Evolutionary conservation across 2,797 vertebrate species (phyloP), one percentile per base, ranked within the genome.

Genomic region (Coendou prehensilis): DNA sequence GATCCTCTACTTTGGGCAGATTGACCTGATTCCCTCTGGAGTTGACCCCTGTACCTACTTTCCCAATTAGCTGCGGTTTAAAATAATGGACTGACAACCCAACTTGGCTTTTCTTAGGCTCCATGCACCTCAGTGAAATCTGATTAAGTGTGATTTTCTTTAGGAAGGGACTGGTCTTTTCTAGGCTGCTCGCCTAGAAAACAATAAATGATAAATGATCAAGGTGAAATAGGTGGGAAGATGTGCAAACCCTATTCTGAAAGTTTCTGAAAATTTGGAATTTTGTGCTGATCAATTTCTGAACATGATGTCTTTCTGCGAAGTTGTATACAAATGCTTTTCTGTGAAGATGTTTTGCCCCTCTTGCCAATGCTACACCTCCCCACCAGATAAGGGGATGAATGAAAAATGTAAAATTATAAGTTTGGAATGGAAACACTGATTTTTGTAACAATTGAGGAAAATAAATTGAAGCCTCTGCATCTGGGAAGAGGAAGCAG

Each of bases 201-300:
- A 41, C 2, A 41, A 41, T 41, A 41, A 41, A 41, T 30, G 52
- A 47, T 50, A 83, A 76, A 82, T 0, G 14, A 81, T 45, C n/a
- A 54, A 8, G 41, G 30, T 82, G 67, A 91, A 81, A 64, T 11
- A 9, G 17, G 59, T 54, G 28, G 47, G 6, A 84, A 9, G 14
- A 80, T 57, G 86, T 1, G 4, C 45, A 76, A 83, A 75, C 22
- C 9, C 8, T 73, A 56, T 37, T 75, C 50, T 61, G 11, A 93
- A 87, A 47, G 63, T 50, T 84, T 92, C 80, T 69, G 30, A 69
- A 96, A 92, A 86, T n/a, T 67, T 22, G 57, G 37, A 23, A 56
- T 47, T 96, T 92, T 61, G 26, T 86, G 67, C 61, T 86, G 50
- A 78, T 33, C 20, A 23, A 80, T 50, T 91, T 47, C 7, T 89